Base-by-base conservation (phyloP, 2,113 vertebrate genomes). In the Beaufortia kweichowensis region DNA sequence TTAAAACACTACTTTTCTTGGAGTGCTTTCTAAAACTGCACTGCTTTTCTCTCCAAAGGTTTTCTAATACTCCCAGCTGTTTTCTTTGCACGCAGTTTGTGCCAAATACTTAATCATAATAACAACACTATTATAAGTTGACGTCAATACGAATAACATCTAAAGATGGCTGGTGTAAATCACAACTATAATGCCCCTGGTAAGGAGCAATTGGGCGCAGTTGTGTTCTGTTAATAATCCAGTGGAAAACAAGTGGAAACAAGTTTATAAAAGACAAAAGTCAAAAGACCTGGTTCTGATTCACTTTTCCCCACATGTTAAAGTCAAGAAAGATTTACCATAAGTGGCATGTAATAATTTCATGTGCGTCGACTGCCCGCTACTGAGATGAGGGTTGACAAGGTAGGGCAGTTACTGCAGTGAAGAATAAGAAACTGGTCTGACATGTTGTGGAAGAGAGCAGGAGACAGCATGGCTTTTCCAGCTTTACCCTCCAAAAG, bases 81-180 rank as follows among this genome's bases (percentile, higher is more conserved):
- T 90, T 89, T 87, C 84, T 84, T 80, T 80, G 79, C 82, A 50
- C 64, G 73, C 65, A 24, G 28, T 86, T 80, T 67, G 67, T 21
- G 85, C 88, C 88, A 89, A 84, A 85, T 73, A 83, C 81, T 86
- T 88, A 79, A 87, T 83, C 53, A 76, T 81, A 84, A 81, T 84
- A 86, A 88, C 78, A 89, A 82, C 85, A 85, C 78, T 84, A 86
- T 85, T 85, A 83, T 84, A 15, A 67, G 82, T 83, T 86, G 88
- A 90, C 86, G 86, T 88, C 85, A 88, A 83, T 84, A 79, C 78
- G 80, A 88, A 84, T 78, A 84, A 81, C 82, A 70, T 71, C 82
- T 75, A 71, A 86, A 84, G 71, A 73, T 65, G 82, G 84, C 82
- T 85, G 78, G 71, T 81, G 77, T 83, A 85, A 87, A 82, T 88